Evolutionary conservation across 2,113 vertebrate species (phyloP).

Genomic region (Narcine bancroftii): DNA sequence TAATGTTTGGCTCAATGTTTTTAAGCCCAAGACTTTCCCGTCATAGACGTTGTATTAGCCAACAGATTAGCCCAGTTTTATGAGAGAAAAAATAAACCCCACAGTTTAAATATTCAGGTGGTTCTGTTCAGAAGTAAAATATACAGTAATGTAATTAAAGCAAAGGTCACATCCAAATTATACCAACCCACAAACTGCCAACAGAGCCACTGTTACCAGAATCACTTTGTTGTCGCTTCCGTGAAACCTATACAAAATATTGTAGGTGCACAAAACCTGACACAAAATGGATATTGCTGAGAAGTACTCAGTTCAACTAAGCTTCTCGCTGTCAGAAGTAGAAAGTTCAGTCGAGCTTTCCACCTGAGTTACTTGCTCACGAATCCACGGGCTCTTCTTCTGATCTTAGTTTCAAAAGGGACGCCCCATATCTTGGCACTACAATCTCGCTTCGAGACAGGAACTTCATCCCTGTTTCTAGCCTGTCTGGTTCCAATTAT

Average conservation of each 20-base stretch:
- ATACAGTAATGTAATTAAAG: background rate
- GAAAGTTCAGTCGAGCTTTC: too few relatives aligned
- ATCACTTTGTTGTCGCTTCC: background rate
- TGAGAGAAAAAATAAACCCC: background rate
- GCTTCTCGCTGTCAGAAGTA: background rate
- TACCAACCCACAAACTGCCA: background rate
- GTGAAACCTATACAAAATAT: background rate
- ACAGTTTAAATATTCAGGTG: background rate
- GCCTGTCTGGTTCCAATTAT: too few relatives aligned
- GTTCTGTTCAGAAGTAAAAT: background rate
- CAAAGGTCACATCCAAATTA: background rate
- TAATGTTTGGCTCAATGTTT: background rate
- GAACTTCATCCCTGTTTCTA: too few relatives aligned
- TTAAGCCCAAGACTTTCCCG: background rate
- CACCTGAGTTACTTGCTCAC: too few relatives aligned
- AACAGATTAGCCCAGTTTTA: background rate
- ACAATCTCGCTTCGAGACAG: too few relatives aligned
- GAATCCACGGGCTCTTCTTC: too few relatives aligned
- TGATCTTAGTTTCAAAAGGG: too few relatives aligned
- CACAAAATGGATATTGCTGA: background rate
- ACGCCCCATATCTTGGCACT: too few relatives aligned
- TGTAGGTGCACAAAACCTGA: background rate
- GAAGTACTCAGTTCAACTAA: background rate
- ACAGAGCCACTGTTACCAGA: background rate
- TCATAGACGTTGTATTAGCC: background rate